Base-by-base conservation (phyloP, 2,797 vertebrate genomes). In the Botia kubotai region DNA sequence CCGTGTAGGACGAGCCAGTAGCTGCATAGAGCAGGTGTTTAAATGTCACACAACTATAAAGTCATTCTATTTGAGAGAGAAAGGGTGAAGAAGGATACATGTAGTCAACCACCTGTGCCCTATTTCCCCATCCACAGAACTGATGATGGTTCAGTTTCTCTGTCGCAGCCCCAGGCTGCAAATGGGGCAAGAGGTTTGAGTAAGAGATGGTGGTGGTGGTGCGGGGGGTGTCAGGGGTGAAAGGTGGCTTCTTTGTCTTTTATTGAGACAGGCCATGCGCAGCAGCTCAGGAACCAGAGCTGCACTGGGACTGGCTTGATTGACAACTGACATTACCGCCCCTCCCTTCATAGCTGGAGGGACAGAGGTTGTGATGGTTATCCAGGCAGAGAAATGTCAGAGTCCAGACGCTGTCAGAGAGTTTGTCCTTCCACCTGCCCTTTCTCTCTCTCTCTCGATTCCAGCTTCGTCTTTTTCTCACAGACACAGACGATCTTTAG, bases 301-400 rank as follows among this genome's bases (percentile, higher is more conserved):
- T 77, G 75, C 69, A 6, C 66, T n/a, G 76, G 77, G 83, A 74
- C 65, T 46, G 46, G 36, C 52, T 52, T 94, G 95, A 96, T 89
- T 94, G 95, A 92, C 95, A 95, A 87, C 89, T 95, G 94, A 92
- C 95, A 96, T 96, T 95, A 94, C 70, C 90, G 91, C 89, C 62
- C 79, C 68, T 76, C 67, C 90, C 90, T 92, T 91, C 89, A 86
- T 87, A 91, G 91, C 89, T 90, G 90, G 89, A 88, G 84, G 81
- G 92, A 91, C 81, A 87, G 87, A 88, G 81, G 82, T 55, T 80
- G 84, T 87, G 94, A 96, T 94, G 91, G 93, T 93, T 95, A 96
- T 95, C 91, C 91, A 93, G 92, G 91, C 89, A 86, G 89, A 89
- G 90, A 95, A 96, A 96, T 95, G 95, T 95, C 95, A 95, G 84